These are phyloP conservation scores for Napeogenes inachia DNA, from an alignment of 2,888 invertebrate genomes.

Conservation along the genomic window DNA sequence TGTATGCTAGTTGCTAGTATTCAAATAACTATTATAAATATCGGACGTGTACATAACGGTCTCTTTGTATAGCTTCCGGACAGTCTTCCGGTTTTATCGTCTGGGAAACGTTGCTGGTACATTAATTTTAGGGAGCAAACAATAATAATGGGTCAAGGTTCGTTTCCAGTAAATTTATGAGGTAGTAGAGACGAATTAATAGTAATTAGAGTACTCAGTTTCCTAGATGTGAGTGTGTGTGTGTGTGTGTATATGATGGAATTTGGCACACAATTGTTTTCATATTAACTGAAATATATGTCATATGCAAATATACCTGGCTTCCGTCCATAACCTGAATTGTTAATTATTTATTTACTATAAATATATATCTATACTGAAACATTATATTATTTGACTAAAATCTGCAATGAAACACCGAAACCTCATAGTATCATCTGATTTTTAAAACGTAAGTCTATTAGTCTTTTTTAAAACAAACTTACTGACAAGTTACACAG, in stretches of 20 bases:
- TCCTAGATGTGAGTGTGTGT: slow-evolving; percentile 11
- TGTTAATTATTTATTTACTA: slow-evolving; percentile 11
- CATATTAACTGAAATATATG: slow-evolving; percentile 20
- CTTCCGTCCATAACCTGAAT: slow-evolving; percentile 15
- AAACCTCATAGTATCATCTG: no score
- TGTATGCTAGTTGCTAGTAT: not conserved
- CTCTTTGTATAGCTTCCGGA: slow-evolving; percentile 65
- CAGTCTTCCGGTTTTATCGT: slow-evolving; percentile 62
- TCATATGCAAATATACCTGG: slow-evolving; percentile 18
- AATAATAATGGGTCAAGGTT: slow-evolving; percentile 68
- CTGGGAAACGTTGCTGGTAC: slow-evolving; percentile 54
- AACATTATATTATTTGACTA: no score
- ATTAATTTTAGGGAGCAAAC: slow-evolving; percentile 54
- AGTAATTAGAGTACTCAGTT: slow-evolving; percentile 42
- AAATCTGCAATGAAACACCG: no score
- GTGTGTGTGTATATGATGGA: slow-evolving; percentile 10
- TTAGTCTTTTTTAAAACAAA: no score
- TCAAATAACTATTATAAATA: slow-evolving; percentile 26
- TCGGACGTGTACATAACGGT: slow-evolving; percentile 59
- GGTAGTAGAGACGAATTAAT: slow-evolving; percentile 46
- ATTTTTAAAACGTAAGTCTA: no score
- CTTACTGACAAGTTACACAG: no score
- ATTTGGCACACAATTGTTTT: slow-evolving; percentile 24
- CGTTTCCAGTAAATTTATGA: slow-evolving; percentile 39
- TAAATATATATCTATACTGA: not conserved